A percentile compares a stretch with the other conserved stretches of the same genome.
Evolutionary conservation across 2,113 vertebrate genomes (phyloP).

Genomic region (Plecturocebus donacophilus): DNA sequence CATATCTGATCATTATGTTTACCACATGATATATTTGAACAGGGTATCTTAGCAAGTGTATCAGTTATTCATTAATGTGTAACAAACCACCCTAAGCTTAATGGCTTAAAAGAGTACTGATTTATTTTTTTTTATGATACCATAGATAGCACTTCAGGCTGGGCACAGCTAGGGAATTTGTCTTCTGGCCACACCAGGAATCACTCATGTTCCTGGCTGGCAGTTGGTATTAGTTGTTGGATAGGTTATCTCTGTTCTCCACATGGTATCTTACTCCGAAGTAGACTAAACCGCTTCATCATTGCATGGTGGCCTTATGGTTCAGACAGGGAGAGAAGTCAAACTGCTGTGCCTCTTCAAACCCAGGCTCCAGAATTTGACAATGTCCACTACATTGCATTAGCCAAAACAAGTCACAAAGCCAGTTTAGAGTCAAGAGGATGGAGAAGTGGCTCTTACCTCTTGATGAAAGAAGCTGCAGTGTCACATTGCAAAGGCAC

Average conservation of each 20-base stretch:
- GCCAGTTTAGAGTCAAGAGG: neutral
- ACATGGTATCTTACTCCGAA: neutral
- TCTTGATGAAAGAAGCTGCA: neutral
- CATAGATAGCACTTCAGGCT: neutral
- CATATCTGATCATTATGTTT: neutral
- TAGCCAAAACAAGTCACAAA: neutral
- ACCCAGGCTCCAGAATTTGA: neutral
- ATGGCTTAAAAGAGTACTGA: constrained; percentile 15
- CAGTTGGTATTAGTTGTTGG: neutral
- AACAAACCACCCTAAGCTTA: neutral
- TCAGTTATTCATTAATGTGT: neutral
- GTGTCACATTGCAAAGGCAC: neutral
- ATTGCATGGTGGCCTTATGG: neutral
- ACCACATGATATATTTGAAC: neutral
- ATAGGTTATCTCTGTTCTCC: neutral
- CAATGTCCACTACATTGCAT: neutral
- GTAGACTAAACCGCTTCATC: neutral
- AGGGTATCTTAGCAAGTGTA: neutral
- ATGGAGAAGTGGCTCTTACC: neutral
- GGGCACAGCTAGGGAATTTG: neutral
- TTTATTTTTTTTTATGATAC: neutral
- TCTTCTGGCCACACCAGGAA: neutral
- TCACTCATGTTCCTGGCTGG: neutral
- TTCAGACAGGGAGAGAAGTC: neutral
- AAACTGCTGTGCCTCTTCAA: neutral